phyloP scores from a whole-genome alignment of 2,888 invertebrate species.

The Bedellia somnulentella region DNA sequence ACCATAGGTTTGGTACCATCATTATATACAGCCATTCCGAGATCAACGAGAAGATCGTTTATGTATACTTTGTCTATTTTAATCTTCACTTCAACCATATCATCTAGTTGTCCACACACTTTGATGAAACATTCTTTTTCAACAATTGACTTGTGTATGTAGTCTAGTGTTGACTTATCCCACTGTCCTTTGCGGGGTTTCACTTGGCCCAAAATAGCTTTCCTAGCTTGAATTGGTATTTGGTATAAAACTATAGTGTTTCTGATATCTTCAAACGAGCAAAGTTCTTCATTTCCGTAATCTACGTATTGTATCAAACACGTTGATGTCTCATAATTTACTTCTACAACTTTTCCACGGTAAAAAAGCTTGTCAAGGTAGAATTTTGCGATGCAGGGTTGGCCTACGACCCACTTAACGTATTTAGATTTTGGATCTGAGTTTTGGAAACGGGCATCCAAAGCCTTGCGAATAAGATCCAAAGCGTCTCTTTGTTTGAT shows the following conservation, averaged over 20 bases:
- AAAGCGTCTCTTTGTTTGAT: conserved; percentile 33
- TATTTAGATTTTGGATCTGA: conserved; percentile 36
- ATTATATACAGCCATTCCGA: conserved; percentile 34
- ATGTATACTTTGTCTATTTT: conserved; percentile 39
- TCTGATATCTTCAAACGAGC: conserved; percentile 57
- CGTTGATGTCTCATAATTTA: conserved; percentile 27
- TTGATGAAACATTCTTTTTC: conserved; percentile 58
- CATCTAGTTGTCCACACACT: conserved; percentile 28
- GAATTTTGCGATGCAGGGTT: conserved; percentile 70
- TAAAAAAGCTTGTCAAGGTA: conserved; percentile 69
- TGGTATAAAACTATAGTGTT: conserved; percentile 65
- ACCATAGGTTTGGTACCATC: conserved; percentile 29
- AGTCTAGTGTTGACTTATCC: conserved; percentile 58
- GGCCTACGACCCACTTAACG: conserved; percentile 62
- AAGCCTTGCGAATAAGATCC: conserved; percentile 45
- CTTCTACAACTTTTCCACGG: conserved; percentile 63
- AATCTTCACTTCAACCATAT: no score
- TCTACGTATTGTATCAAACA: conserved; percentile 73
- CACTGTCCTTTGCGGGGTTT: conserved; percentile 36
- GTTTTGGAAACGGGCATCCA: conserved; percentile 44
- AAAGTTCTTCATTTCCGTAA: conserved; percentile 77
- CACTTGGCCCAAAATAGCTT: conserved; percentile 53
- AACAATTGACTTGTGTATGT: conserved; percentile 61
- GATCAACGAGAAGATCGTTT: conserved; percentile 48
- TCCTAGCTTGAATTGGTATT: conserved; percentile 68